Evolutionary conservation across 2,113 vertebrate genomes (phyloP).

Genomic region (Gulo gulo): DNA sequence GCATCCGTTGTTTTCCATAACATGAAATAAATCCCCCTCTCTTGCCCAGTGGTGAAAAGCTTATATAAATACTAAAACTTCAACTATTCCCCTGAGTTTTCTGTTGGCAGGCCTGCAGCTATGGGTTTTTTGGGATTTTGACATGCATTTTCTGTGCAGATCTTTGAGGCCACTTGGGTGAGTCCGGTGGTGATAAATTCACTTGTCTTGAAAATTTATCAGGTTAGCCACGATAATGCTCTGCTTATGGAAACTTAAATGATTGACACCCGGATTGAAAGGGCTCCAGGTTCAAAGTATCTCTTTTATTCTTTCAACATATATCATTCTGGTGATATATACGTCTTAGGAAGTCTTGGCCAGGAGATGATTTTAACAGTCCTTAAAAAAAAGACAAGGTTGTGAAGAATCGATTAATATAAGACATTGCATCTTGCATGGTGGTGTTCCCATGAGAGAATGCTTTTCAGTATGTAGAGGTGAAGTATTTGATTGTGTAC

Average conservation of each 20-base stretch:
- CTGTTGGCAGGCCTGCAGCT: slow-evolving; percentile 35
- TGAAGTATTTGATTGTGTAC: not conserved
- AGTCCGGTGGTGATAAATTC: slow-evolving; percentile 57
- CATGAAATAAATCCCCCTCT: slow-evolving; percentile 41
- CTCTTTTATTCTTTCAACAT: slow-evolving; percentile 49
- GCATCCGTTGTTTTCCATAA: slow-evolving; percentile 66
- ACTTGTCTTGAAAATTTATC: slow-evolving; percentile 66
- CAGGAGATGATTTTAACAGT: slow-evolving; percentile 34
- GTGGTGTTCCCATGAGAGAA: not conserved
- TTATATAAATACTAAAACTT: slow-evolving; percentile 74
- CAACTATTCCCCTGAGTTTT: slow-evolving; percentile 57
- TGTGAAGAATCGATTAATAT: slow-evolving; percentile 14
- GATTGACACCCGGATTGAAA: slow-evolving; percentile 37
- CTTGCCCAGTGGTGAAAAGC: slow-evolving; percentile 60
- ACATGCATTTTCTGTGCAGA: slow-evolving; percentile 37
- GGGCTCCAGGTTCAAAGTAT: slow-evolving; percentile 36
- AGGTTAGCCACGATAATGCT: slow-evolving; percentile 49
- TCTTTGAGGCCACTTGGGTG: slow-evolving; percentile 7
- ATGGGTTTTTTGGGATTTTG: slow-evolving; percentile 57
- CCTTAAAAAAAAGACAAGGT: not conserved
- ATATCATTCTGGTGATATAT: not conserved
- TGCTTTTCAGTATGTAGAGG: not conserved
- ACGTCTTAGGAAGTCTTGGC: not conserved
- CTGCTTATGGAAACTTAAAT: slow-evolving; percentile 58
- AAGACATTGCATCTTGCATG: not conserved